Evolutionary conservation across 1,140 invertebrate species (phyloP).

Genomic region (Aphaenogaster floridana): DNA sequence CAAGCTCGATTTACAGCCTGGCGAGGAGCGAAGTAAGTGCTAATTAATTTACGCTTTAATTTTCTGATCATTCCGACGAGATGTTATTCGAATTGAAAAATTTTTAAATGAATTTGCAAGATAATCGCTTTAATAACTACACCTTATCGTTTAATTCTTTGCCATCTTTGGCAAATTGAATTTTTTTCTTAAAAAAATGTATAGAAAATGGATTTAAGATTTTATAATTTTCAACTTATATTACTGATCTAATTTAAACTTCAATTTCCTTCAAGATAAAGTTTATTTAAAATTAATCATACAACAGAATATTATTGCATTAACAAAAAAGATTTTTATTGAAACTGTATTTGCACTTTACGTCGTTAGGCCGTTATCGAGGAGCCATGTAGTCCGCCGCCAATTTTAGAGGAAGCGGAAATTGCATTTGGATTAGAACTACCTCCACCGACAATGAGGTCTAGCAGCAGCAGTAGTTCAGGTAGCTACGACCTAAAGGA

Average conservation of each 20-base stretch:
- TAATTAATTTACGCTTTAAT: neutral
- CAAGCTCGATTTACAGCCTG: constrained; percentile 92
- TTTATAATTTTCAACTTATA: neutral
- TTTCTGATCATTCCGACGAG: neutral
- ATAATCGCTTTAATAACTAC: neutral
- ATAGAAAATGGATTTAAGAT: neutral
- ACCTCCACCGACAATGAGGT: constrained; percentile 81
- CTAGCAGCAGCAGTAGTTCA: constrained; percentile 87
- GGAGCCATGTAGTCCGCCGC: constrained; percentile 82
- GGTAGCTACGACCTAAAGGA: constrained; percentile 87
- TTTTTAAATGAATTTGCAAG: neutral
- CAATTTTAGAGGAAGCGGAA: constrained; percentile 83
- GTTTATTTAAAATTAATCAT: neutral
- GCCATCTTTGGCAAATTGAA: neutral
- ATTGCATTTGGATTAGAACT: constrained; percentile 76
- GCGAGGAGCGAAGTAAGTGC: constrained; percentile 89
- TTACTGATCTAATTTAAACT: neutral
- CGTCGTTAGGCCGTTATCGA: constrained; percentile 82
- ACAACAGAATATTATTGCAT: neutral
- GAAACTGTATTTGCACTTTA: neutral
- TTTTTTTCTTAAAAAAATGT: neutral
- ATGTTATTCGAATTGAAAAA: neutral
- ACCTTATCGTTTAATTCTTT: neutral
- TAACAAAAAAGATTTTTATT: neutral
- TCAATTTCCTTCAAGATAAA: neutral